Evolutionary conservation across 1,140 invertebrate species (phyloP), one percentile per base, ranked within the genome.

Genomic region (Drosophila quadrilineata): DNA sequence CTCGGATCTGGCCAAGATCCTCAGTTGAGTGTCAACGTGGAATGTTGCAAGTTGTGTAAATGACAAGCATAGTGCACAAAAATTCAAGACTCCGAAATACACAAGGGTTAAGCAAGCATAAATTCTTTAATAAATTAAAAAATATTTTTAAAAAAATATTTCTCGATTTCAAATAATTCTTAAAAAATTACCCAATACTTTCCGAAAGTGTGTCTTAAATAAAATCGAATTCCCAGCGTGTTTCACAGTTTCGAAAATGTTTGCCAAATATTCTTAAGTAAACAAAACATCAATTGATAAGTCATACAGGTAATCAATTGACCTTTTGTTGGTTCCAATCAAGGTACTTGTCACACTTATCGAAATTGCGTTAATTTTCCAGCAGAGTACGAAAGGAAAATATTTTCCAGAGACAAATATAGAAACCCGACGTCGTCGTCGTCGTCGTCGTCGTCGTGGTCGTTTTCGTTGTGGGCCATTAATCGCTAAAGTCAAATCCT

Each of bases 401-500:
- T 12, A 14, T 56, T 35, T 57, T 22, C 16, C 9, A 26, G n/a
- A n/a, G n/a, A n/a, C n/a, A n/a, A n/a, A n/a, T n/a, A n/a, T n/a
- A n/a, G n/a, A n/a, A n/a, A n/a, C n/a, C n/a, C n/a, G n/a, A n/a
- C n/a, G n/a, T n/a, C n/a, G n/a, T n/a, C n/a, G n/a, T n/a, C n/a
- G n/a, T n/a, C n/a, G n/a, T n/a, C n/a, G n/a, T n/a, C n/a, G n/a
- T n/a, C n/a, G n/a, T n/a, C n/a, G n/a, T n/a, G n/a, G n/a, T n/a
- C n/a, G n/a, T n/a, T n/a, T n/a, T n/a, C 33, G 46, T 8, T 24
- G 10, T 36, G 60, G 62, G 79, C 58, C 73, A 77, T 75, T 70
- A 82, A 84, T 86, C 65, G 77, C 60, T 60, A 66, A 86, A 71
- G 74, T 70, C 82, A 80, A 87, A 69, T 87, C 86, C 80, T 87